phyloP scores from a whole-genome alignment of 2,797 vertebrate genomes.

The Tapirus indicus region DNA sequence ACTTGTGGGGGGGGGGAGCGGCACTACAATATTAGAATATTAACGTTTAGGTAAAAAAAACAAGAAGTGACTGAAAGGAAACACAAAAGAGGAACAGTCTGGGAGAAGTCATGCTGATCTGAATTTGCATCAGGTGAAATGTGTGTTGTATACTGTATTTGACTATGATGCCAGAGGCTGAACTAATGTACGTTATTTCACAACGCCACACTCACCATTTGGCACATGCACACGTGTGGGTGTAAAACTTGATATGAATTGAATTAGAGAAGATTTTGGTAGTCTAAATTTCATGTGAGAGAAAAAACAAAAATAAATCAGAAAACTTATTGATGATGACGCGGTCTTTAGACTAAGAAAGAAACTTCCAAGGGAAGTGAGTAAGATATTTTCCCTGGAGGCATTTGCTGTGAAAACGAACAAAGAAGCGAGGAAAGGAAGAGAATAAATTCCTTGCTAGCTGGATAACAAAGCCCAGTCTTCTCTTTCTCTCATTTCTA shows the following conservation, averaged over 20 bases:
- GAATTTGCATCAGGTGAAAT: not conserved
- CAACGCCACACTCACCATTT: not conserved
- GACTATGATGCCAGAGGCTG: not conserved
- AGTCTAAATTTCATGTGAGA: not conserved
- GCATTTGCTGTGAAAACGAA: conserved; percentile 21
- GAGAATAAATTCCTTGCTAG: not conserved
- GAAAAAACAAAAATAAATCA: not conserved
- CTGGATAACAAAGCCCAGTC: not conserved
- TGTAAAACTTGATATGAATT: not conserved
- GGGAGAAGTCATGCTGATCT: not conserved
- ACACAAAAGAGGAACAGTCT: not conserved
- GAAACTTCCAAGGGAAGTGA: not conserved
- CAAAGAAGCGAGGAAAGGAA: not conserved
- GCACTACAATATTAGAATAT: not conserved
- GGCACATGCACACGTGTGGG: not conserved
- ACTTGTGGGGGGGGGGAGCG: not conserved
- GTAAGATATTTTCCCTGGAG: not conserved
- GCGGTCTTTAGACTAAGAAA: not conserved
- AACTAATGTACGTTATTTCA: not conserved
- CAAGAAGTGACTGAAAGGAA: not conserved
- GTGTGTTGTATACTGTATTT: not conserved
- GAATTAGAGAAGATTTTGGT: not conserved
- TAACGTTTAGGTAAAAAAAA: not conserved
- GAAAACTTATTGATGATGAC: conserved; percentile 12
- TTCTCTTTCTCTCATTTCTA: conserved; percentile 43